Evolutionary conservation across 2,888 invertebrate species (phyloP), one percentile per base, ranked within the genome.

Genomic region (Homarus gammarus): DNA sequence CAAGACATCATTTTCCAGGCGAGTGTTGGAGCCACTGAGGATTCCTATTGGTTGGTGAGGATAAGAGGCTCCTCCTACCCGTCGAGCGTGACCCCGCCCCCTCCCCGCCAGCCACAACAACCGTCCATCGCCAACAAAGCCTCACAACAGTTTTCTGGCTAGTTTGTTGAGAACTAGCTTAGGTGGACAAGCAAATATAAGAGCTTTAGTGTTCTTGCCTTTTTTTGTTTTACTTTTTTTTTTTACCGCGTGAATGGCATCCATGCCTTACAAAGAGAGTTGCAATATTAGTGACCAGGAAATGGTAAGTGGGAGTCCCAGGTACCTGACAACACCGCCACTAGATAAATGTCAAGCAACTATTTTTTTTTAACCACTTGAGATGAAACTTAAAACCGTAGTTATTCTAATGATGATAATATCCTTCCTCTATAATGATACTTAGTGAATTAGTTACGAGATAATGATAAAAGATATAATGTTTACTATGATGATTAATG

Each of bases 151-250:
- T 87, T 79, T 81, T 87, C 79, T 79, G 79, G 79, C 87, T 87
- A 84, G 84, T 84, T 84, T 84, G 84, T 84, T 73, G 84, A 84
- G 81, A 72, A 40, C 79, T 31, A 40, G 70, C 72, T 72, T 68
- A 64, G 86, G 72, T 38, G 72, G 81, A 81, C 87, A 87, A 87
- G 79, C 56, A 87, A 87, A 87, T 86, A 87, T 87, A 87, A 72
- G 70, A 70, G 85, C 61, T 64, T 77, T 85, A 77, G 77, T 77
- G 85, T 61, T 77, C 49, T 64, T 15, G 40, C 77, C 61, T 77
- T 85, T 85, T 61, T 31, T 77, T 85, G 51, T 84, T 85, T 77
- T 61, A 10, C 64, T 61, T n/a, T n/a, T n/a, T n/a, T n/a, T 85
- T 77, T 85, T 85, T 85, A 51, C 40, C 44, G 77, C 33, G 77